A percentile compares a stretch with the other conserved stretches of the same genome.
These are phyloP conservation scores for Toxostoma redivivum DNA, from an alignment of 2,113 vertebrate species.

Conservation along the genomic window DNA sequence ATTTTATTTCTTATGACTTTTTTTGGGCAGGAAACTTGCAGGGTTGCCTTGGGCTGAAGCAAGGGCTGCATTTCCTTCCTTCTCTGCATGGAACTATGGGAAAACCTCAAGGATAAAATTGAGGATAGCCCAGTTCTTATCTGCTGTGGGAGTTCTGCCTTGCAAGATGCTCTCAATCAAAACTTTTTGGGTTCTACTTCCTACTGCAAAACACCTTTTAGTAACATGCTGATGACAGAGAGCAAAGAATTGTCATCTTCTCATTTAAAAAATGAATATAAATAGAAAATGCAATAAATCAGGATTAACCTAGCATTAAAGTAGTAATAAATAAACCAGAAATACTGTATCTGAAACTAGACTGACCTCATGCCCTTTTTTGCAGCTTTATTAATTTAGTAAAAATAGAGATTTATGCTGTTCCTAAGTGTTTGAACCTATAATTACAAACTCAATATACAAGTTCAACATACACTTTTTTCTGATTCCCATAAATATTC, in stretches of 20 bases:
- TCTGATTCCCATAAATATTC: not conserved
- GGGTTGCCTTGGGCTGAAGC: not conserved
- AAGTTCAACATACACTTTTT: not conserved
- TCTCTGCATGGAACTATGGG: fast-evolving
- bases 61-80: not conserved
- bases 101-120: not conserved
- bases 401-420: not conserved
- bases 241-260: not conserved
- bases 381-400: not conserved
- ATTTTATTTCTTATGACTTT: not conserved
- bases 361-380: not conserved
- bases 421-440: not conserved
- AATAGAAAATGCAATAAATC: not conserved
- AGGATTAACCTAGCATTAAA: not conserved
- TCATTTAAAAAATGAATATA: not conserved
- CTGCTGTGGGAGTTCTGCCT: not conserved
- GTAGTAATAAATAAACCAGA: not conserved
- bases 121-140: not conserved
- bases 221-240: not conserved
- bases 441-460: not conserved
- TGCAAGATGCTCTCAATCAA: not conserved
- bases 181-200: not conserved
- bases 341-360: not conserved
- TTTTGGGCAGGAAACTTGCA: not conserved
- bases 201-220: not conserved